Evolutionary conservation across 2,113 vertebrate species (phyloP), one percentile per base, ranked within the genome.

Genomic region (Pygoscelis antarcticus): DNA sequence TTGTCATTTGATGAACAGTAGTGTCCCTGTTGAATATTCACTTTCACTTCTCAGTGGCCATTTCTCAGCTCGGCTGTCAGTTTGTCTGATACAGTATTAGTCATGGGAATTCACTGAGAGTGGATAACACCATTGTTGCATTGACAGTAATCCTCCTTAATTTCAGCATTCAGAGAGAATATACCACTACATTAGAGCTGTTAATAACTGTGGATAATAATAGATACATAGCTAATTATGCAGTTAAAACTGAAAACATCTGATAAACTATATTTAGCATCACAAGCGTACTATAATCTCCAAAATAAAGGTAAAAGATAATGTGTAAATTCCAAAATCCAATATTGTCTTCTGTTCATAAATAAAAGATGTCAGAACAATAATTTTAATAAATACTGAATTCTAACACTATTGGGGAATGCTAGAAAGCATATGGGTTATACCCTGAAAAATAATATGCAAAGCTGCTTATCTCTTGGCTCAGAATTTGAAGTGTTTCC

Each of bases 401-500:
- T 70, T 76, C 30, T 82, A 52, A 81, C 47, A 72, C 47, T 79
- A 54, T 29, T 38, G 23, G 52, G n/a, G n/a, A 74, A 54, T 74
- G 5, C 30, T 70, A 68, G n/a, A 86, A 75, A 90, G 19, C 11
- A 78, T 91, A 57, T 46, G 18, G 7, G 13, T 86, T 94, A n/a
- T n/a, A 75, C 11, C 80, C 62, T 64, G 89, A 95, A 94, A 92
- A 95, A 89, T 84, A 52, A 46, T 46, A 69, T 51, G 47, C 44
- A 70, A 55, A 91, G 21, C 47, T 77, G 42, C 72, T 89, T 94
- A 93, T 83, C 46, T 55, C 40, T 51, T 92, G 64, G 42, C 36
- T 84, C 17, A 76, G 66, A 93, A 93, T 90, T 76, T 78, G 64
- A 85, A 94, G 47, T 90, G 51, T 69, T 95, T 94, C 58, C 16